phyloP scores from a whole-genome alignment of 37 sponge, comb jelly and placozoan species.

The Aplysina aerophoba region DNA sequence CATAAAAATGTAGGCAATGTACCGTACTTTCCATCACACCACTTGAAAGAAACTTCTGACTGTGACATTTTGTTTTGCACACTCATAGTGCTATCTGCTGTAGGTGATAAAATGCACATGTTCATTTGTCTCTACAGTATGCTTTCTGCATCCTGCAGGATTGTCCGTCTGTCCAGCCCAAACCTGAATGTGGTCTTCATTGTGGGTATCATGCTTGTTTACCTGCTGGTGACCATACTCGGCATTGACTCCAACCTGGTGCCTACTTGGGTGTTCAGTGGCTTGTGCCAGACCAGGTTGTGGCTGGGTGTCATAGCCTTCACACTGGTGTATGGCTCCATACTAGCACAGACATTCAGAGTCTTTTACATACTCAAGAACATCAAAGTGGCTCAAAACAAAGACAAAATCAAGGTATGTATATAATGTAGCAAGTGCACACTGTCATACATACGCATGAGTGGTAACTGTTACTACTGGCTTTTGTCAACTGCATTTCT shows the following conservation, averaged over 20 bases:
- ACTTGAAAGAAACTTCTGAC: too few species aligned
- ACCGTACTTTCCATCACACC: too few species aligned
- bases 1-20: too few species aligned
- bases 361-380: conserved; percentile 63
- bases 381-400: background rate
- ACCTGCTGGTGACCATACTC: conserved; percentile 63
- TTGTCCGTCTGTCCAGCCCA: conserved; percentile 72
- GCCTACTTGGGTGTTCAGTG: background rate
- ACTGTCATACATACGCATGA: too few species aligned
- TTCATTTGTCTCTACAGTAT: too few species aligned
- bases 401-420: too few species aligned
- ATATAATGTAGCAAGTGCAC: too few species aligned
- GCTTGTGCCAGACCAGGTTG: conserved; percentile 21
- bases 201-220: conserved; percentile 54
- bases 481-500: too few species aligned
- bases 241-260: conserved; percentile 58
- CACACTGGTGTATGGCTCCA: conserved; percentile 67
- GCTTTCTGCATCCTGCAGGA: conserved; percentile 32
- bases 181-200: conserved; percentile 67
- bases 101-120: too few species aligned
- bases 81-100: background rate
- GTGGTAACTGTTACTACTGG: too few species aligned
- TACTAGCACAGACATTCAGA: conserved; percentile 67
- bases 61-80: background rate
- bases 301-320: conserved; percentile 67